Percentiles rank a stretch among this genome's conserved stretches.
These are phyloP conservation scores for Bettongia penicillata DNA, from an alignment of 2,113 vertebrate species.

Conservation along the genomic window DNA sequence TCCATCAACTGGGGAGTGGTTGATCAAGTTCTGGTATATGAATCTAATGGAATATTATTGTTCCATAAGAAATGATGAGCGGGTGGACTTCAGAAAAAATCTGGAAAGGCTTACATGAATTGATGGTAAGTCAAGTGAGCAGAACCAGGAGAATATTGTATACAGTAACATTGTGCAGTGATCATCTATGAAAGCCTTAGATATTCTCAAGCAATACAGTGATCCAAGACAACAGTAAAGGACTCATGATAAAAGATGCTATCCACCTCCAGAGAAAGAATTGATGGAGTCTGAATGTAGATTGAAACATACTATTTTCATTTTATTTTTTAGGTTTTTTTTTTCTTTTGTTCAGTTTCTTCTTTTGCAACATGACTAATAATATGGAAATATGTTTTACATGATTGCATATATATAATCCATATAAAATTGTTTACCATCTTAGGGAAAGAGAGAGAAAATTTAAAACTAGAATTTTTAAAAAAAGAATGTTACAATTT, in stretches of 20 bases:
- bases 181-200: neutral
- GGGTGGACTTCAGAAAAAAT: neutral
- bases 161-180: neutral
- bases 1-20: neutral
- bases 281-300: neutral
- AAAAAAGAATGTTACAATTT: neutral
- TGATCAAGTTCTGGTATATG: neutral
- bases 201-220: neutral
- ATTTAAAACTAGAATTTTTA: neutral
- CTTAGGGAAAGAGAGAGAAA: neutral
- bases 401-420: neutral
- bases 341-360: neutral
- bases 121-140: neutral
- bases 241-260: neutral
- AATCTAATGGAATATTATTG: neutral
- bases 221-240: neutral
- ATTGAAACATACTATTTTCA: neutral
- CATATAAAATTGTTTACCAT: neutral
- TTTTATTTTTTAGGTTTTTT: neutral
- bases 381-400: neutral
- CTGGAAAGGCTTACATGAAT: neutral
- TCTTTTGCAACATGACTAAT: neutral
- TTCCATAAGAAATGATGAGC: neutral
- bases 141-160: neutral
- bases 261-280: neutral